phyloP scores from a whole-genome alignment of 2,888 invertebrate genomes.

The Thera obeliscata region DNA sequence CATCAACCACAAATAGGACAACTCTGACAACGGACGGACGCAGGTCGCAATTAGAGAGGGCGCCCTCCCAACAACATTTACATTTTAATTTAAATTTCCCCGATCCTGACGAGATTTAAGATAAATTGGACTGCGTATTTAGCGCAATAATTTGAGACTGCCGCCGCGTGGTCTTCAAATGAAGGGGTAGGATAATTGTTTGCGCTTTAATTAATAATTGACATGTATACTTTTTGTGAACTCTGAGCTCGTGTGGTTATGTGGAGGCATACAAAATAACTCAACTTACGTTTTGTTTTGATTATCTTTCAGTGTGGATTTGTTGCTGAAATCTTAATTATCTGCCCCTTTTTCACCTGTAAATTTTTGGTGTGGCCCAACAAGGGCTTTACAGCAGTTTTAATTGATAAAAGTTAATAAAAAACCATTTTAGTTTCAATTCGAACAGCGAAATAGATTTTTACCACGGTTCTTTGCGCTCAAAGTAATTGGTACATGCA shows the following conservation, averaged over 20 bases:
- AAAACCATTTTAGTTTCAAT: constrained; percentile 10
- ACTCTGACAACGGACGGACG: constrained; percentile 71
- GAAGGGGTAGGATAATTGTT: constrained; percentile 75
- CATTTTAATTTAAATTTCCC: constrained; percentile 83
- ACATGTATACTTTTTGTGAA: constrained; percentile 63
- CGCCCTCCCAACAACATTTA: constrained; percentile 76
- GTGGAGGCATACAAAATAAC: constrained; percentile 26
- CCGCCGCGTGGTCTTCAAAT: constrained; percentile 68
- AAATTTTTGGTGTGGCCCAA: not conserved
- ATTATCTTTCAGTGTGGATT: constrained; percentile 2
- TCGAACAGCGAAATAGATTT: constrained; percentile 12
- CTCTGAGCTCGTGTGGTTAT: constrained; percentile 45
- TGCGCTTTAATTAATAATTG: constrained; percentile 76
- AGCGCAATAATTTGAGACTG: constrained; percentile 76
- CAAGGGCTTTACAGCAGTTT: not conserved
- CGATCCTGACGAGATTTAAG: constrained; percentile 80
- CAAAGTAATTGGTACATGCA: constrained; percentile 34
- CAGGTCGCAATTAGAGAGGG: constrained; percentile 76
- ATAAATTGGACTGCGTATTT: constrained; percentile 80
- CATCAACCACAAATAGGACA: constrained; percentile 56
- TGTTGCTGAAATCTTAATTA: not conserved
- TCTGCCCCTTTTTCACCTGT: not conserved
- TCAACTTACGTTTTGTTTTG: constrained; percentile 25
- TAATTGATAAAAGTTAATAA: not conserved
- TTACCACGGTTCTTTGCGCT: constrained; percentile 21